These are phyloP conservation scores for Cheilosia pagana DNA, from an alignment of 2,888 invertebrate species.

Conservation along the genomic window DNA sequence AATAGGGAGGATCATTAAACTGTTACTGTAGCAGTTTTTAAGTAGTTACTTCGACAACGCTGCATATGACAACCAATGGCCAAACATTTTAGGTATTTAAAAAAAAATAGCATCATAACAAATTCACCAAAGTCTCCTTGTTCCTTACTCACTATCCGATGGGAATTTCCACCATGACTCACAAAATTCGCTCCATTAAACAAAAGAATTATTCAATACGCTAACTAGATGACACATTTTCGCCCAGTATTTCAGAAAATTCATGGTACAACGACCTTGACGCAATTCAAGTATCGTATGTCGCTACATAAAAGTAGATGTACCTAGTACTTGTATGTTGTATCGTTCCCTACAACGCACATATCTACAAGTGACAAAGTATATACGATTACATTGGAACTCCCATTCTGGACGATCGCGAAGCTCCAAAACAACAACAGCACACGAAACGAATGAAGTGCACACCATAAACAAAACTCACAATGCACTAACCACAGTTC, in stretches of 20 bases:
- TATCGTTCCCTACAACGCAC: not conserved
- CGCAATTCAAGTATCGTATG: constrained; percentile 13
- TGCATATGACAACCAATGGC: too few relatives aligned
- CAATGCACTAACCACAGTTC: constrained; percentile 64
- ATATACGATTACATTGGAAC: constrained; percentile 8
- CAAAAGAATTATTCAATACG: too few relatives aligned
- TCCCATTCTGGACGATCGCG: constrained; percentile 9
- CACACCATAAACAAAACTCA: constrained; percentile 56
- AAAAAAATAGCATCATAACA: too few relatives aligned
- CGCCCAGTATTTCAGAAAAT: not conserved
- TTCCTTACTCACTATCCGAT: too few relatives aligned
- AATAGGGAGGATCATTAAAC: too few relatives aligned
- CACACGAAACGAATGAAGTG: constrained; percentile 59
- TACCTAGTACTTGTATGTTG: not conserved
- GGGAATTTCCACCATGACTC: too few relatives aligned
- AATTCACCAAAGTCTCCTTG: too few relatives aligned
- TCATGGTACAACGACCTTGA: constrained; percentile 23
- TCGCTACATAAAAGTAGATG: constrained; percentile 26
- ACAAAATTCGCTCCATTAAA: too few relatives aligned
- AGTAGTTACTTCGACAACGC: too few relatives aligned
- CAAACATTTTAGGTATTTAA: too few relatives aligned
- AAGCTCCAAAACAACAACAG: constrained; percentile 5
- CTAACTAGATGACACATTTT: too few relatives aligned
- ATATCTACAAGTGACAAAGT: not conserved
- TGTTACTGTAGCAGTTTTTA: too few relatives aligned